Evolutionary conservation across 2,888 invertebrate species (phyloP), one percentile per base, ranked within the genome.

Genomic region (Dysmachus trigonus): DNA sequence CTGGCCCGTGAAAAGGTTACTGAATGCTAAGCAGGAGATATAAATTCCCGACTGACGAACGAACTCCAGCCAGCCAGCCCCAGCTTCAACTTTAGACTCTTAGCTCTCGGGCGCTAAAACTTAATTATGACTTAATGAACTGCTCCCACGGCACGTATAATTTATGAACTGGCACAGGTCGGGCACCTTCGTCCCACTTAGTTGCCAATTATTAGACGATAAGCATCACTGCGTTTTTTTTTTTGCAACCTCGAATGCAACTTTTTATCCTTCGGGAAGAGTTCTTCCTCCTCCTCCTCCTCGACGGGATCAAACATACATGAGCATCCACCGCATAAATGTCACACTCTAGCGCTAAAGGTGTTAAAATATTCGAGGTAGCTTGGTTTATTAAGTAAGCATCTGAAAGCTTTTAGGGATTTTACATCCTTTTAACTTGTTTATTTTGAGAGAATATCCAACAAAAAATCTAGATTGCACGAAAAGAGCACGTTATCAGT

Each of bases 101-200:
- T 31, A 30, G 73, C 33, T 35, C 41, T 4, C 22, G 22, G 38
- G 41, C 18, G 18, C 41, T 76, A 27, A 35, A 76, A 38, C 79
- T 51, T 79, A 51, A 79, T 79, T 79, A 79, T 79, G 47, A 79
- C n/a, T 22, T 51, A 79, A 79, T 79, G 79, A 51, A 31, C 38
- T 18, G 31, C 51, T 51, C 79, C 47, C 62, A 18, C 10, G 33
- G 30, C 47, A 35, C 27, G 10, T 82, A 33, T 71, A 41, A 83
- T 41, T 38, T 62, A 62, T 62, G 62, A 62, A 62, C 62, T 62
- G 62, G 62, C 62, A 62, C 62, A 62, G 2, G 7, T 18, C 62
- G 22, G 62, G 62, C 62, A 22, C 62, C 62, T 62, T 62, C 62
- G 62, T 10, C 27, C 62, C 62, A 62, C 62, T 62, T 62, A 62